Conservation (phyloP, 2,113 vertebrate species). For the Mola mola region DNA sequence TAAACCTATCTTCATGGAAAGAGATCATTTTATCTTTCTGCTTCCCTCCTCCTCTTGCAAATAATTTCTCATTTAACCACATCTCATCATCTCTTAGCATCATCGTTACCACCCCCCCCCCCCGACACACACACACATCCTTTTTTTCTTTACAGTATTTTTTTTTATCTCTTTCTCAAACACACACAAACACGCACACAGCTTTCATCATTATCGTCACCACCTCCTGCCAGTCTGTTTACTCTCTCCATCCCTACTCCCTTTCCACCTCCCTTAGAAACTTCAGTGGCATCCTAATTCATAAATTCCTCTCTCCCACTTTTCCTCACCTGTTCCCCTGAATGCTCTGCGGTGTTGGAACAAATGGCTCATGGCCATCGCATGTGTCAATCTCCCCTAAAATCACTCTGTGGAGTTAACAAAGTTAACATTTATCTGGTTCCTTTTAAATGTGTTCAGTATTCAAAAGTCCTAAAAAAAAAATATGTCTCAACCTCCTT, state of each 20-base stretch:
- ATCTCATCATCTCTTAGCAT: conserved; percentile 52
- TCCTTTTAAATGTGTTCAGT: no score
- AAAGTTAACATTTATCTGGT: no score
- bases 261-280: conserved; percentile 35
- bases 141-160: conserved; percentile 41
- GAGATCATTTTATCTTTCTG: conserved; percentile 28
- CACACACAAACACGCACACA: conserved; percentile 44
- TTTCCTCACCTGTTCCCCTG: conserved; percentile 29
- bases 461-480: no score
- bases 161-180: conserved; percentile 42
- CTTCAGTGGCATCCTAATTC: conserved; percentile 54
- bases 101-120: conserved; percentile 34
- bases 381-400: conserved; percentile 4
- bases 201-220: conserved; percentile 70
- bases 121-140: conserved; percentile 28
- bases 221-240: conserved; percentile 67
- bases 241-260: conserved; percentile 47
- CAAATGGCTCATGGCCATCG: conserved; percentile 28
- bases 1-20: conserved; percentile 46
- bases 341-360: conserved; percentile 15
- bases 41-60: conserved; percentile 42
- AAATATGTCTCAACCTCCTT: conserved; percentile 11
- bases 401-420: no score
- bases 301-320: conserved; percentile 28
- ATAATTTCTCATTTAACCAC: conserved; percentile 63